Conservation (phyloP, 2,113 vertebrate species). For the Oreochromis niloticus region DNA sequence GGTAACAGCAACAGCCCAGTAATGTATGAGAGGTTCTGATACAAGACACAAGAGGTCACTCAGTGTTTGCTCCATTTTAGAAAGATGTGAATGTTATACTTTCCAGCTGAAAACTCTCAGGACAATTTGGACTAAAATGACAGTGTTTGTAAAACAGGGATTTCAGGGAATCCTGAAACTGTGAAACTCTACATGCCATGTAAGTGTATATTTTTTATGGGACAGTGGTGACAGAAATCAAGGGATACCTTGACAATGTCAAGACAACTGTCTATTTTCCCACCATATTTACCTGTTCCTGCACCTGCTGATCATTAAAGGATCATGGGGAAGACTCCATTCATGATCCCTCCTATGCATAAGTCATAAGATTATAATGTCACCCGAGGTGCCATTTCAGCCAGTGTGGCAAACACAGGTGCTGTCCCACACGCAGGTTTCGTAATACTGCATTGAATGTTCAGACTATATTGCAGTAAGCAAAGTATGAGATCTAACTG, state of each 20-base stretch:
- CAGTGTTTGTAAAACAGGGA: not conserved
- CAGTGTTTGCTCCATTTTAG: not conserved
- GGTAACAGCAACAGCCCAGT: rapidly evolving
- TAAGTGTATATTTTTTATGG: not conserved
- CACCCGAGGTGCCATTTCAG: not conserved
- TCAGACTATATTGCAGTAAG: not conserved
- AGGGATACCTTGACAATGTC: not conserved
- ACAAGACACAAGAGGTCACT: not conserved
- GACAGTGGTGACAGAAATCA: not conserved
- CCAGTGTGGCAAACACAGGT: not conserved
- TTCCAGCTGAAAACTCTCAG: not conserved
- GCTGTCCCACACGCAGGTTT: not conserved
- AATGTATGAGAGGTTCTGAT: not conserved
- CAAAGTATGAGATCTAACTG: not conserved
- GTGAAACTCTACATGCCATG: not conserved
- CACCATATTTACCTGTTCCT: not conserved
- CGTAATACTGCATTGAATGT: not conserved
- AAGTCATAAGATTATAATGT: not conserved
- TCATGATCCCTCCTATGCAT: not conserved
- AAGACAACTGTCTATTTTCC: not conserved
- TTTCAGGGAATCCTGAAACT: not conserved
- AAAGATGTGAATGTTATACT: not conserved
- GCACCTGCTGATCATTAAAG: not conserved
- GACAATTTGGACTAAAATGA: not conserved
- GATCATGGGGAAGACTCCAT: not conserved